Percentiles rank a stretch among this genome's conserved stretches.
These are phyloP conservation scores for Acrocera orbiculus DNA, from an alignment of 2,888 invertebrate genomes.

Conservation along the genomic window DNA sequence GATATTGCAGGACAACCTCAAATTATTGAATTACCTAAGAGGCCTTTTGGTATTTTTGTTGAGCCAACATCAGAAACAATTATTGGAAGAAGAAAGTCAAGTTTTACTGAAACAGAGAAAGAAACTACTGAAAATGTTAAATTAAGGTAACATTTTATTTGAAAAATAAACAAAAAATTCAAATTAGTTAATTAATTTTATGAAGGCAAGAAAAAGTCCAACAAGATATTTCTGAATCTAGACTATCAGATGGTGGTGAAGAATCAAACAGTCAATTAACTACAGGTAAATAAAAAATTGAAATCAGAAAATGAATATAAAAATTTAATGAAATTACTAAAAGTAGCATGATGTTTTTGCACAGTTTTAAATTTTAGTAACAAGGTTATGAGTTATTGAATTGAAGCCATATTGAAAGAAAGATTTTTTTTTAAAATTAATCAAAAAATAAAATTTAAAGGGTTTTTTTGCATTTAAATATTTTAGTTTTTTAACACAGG, in stretches of 20 bases:
- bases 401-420: too few relatives aligned
- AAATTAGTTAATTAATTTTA: not conserved
- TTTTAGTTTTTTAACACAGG: too few relatives aligned
- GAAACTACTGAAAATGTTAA: conserved; percentile 51
- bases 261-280: conserved; percentile 15
- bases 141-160: conserved; percentile 29
- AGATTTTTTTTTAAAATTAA: too few relatives aligned
- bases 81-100: conserved; percentile 47
- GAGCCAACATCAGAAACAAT: conserved; percentile 57
- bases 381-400: too few relatives aligned
- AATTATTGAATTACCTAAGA: conserved; percentile 56
- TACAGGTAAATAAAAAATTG: conserved; percentile 11
- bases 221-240: conserved; percentile 13
- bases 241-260: conserved; percentile 11
- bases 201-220: conserved; percentile 12
- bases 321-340: too few relatives aligned
- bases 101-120: conserved; percentile 56
- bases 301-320: too few relatives aligned
- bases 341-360: too few relatives aligned
- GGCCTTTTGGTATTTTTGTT: conserved; percentile 62
- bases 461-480: too few relatives aligned
- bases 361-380: too few relatives aligned
- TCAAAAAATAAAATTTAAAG: too few relatives aligned
- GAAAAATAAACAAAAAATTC: not conserved
- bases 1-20: conserved; percentile 60